Evolutionary conservation across 2,888 invertebrate species (phyloP).

Genomic region (Drosophila siamana): DNA sequence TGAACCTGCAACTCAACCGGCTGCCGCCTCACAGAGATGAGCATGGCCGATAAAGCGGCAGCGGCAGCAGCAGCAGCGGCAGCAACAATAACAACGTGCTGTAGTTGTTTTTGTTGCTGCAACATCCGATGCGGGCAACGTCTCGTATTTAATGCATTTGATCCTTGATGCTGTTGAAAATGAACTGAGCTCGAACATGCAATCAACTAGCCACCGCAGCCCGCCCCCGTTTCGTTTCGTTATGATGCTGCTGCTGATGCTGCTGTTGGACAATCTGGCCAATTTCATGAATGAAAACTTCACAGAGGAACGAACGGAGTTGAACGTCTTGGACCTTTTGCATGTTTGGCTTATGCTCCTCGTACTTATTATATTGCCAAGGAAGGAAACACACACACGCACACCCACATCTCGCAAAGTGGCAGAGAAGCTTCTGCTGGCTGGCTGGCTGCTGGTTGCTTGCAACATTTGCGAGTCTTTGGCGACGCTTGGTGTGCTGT

Average conservation of each 20-base stretch:
- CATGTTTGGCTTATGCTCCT: conserved; percentile 60
- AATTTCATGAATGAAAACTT: conserved; percentile 84
- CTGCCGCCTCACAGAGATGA: conserved; percentile 72
- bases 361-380: conserved; percentile 23
- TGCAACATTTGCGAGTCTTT: conserved; percentile 68
- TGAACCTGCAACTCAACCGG: conserved; percentile 51
- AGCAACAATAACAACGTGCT: conserved; percentile 55
- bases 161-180: conserved; percentile 82
- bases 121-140: conserved; percentile 67
- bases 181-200: conserved; percentile 82
- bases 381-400: conserved; percentile 51
- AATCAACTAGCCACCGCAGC: conserved; percentile 68
- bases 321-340: conserved; percentile 62
- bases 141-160: conserved; percentile 81
- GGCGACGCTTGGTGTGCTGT: conserved; percentile 60
- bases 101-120: conserved; percentile 37
- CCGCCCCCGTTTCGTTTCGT: background rate
- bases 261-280: conserved; percentile 61
- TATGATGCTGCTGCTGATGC: conserved; percentile 5
- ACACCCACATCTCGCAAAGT: conserved; percentile 64
- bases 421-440: conserved; percentile 28
- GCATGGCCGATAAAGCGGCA: conserved; percentile 72
- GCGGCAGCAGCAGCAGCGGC: conserved; percentile 37
- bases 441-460: conserved; percentile 27
- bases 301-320: conserved; percentile 15